Conservation (phyloP, 2,797 vertebrate genomes). For the Mycteria americana region DNA sequence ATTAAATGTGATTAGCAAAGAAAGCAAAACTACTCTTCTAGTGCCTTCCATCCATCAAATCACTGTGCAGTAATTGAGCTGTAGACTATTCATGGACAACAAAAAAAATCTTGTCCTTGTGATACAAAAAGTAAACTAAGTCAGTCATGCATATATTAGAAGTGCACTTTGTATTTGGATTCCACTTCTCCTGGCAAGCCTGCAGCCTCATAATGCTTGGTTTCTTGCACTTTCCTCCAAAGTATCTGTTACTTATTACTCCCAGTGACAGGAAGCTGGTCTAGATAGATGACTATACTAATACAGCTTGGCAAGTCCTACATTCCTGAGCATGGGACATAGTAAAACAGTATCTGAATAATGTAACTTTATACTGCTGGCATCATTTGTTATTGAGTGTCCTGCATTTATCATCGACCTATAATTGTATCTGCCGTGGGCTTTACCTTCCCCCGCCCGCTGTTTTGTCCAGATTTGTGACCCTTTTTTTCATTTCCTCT, state of each 20-base stretch:
- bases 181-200: background rate
- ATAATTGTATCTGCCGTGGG: background rate
- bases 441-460: background rate
- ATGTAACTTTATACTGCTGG: background rate
- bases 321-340: background rate
- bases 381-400: background rate
- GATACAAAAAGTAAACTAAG: background rate
- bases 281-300: background rate
- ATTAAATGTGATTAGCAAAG: background rate
- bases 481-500: background rate
- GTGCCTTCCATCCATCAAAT: background rate
- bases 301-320: background rate
- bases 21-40: background rate
- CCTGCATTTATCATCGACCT: background rate
- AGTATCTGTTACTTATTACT: background rate
- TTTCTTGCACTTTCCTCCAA: background rate
- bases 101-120: background rate
- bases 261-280: background rate
- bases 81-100: background rate
- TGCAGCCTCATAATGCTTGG: background rate
- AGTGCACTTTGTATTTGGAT: background rate
- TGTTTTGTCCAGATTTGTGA: background rate
- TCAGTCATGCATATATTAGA: background rate
- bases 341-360: background rate
- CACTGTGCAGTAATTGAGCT: background rate